phyloP scores from a whole-genome alignment of 2,797 vertebrate species.

The Sylvilagus floridanus region DNA sequence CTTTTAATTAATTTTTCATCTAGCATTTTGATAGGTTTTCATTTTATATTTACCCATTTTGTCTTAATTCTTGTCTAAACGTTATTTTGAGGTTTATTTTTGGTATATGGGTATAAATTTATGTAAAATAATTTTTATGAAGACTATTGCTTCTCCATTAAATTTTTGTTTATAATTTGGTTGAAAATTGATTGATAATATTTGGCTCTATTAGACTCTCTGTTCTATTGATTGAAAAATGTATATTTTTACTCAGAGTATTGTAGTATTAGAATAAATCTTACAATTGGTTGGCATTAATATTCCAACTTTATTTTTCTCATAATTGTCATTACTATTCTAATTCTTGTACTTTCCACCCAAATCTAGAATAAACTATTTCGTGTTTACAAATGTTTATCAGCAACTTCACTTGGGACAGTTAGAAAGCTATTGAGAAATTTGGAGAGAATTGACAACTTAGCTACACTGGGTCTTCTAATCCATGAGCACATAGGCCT shows the following conservation, averaged over 20 bases:
- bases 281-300: not conserved
- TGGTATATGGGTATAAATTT: not conserved
- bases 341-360: not conserved
- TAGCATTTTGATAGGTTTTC: not conserved
- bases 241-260: not conserved
- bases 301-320: not conserved
- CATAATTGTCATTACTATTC: not conserved
- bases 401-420: not conserved
- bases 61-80: not conserved
- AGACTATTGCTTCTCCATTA: not conserved
- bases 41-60: constrained; percentile 12
- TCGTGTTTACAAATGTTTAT: not conserved
- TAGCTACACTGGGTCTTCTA: not conserved
- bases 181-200: not conserved
- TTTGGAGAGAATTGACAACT: not conserved
- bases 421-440: constrained; percentile 12
- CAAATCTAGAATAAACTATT: constrained; percentile 15
- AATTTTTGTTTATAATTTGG: not conserved
- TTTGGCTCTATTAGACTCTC: not conserved
- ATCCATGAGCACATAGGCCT: not conserved
- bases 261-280: not conserved
- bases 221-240: not conserved
- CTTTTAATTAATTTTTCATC: not conserved
- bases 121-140: constrained; percentile 1
- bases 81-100: not conserved